Evolutionary conservation across 2,888 invertebrate genomes (phyloP).

Genomic region (Germaria angustata): DNA sequence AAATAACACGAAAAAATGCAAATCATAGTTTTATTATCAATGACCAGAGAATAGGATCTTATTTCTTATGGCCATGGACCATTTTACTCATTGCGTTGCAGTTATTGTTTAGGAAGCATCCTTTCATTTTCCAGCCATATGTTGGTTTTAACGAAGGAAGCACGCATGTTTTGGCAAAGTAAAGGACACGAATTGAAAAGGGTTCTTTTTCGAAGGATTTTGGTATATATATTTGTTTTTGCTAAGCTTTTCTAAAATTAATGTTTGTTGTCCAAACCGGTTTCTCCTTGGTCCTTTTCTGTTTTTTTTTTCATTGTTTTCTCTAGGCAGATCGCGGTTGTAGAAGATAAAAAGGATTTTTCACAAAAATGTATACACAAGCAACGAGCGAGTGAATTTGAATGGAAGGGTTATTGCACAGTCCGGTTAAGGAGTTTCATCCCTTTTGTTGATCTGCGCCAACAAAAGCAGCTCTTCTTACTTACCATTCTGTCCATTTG

Average conservation of each 20-base stretch:
- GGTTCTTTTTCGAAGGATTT: constrained; percentile 34
- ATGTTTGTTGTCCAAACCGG: constrained; percentile 66
- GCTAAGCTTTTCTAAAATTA: constrained; percentile 60
- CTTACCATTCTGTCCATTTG: constrained; percentile 38
- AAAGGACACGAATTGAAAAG: constrained; percentile 38
- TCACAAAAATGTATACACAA: constrained; percentile 27
- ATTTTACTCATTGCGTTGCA: constrained; percentile 34
- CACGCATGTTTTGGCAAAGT: constrained; percentile 1
- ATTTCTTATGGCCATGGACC: constrained; percentile 60
- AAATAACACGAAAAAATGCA: constrained; percentile 41
- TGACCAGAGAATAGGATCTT: constrained; percentile 63
- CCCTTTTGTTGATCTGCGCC: constrained; percentile 47
- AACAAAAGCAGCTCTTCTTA: constrained; percentile 11
- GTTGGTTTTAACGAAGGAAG: constrained; percentile 17
- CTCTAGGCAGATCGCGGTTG: constrained; percentile 63
- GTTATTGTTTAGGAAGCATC: constrained; percentile 23
- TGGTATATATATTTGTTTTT: constrained; percentile 24
- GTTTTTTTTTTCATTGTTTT: constrained; percentile 35
- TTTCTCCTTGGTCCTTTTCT: constrained; percentile 58
- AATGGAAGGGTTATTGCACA: constrained; percentile 58
- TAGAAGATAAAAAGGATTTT: constrained; percentile 53
- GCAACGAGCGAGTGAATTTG: not conserved
- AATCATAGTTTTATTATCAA: constrained; percentile 60
- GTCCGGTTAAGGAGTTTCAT: constrained; percentile 66
- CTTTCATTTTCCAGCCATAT: constrained; percentile 56